Conservation (phyloP, 1,140 invertebrate species). For the Temnothorax nylanderi region DNA sequence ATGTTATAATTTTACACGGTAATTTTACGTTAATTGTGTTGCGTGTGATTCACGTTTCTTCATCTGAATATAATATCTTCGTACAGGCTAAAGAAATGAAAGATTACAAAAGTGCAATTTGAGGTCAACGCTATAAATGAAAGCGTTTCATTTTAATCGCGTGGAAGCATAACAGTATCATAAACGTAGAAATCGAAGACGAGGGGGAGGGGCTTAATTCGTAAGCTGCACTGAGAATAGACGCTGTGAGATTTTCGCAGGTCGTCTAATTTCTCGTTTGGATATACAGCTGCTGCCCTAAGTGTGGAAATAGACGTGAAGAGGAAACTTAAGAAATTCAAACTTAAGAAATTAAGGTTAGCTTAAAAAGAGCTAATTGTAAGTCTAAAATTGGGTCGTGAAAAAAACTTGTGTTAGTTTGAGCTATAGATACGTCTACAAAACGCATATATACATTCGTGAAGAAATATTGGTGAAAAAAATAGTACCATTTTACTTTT, state of each 20-base stretch:
- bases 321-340: constrained; percentile 52
- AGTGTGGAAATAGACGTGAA: constrained; percentile 23
- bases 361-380: not conserved
- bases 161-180: constrained; percentile 62
- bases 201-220: constrained; percentile 19
- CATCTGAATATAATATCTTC: not conserved
- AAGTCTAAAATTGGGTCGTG: not conserved
- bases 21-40: not conserved
- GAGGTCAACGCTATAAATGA: constrained; percentile 42
- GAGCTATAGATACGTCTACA: not conserved
- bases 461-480: not conserved
- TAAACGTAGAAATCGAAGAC: constrained; percentile 57
- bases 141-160: constrained; percentile 64
- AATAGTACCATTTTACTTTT: not conserved
- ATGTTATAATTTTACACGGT: not conserved
- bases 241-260: constrained; percentile 56
- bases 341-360: constrained; percentile 46
- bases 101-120: constrained; percentile 18
- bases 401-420: not conserved
- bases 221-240: constrained; percentile 33
- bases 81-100: not conserved
- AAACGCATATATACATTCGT: not conserved
- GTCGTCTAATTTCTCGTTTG: constrained; percentile 65
- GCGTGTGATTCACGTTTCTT: not conserved
- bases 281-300: constrained; percentile 6